Percentiles rank a stretch among this genome's conserved stretches.
These are phyloP conservation scores for Bombus picipes DNA, from an alignment of 1,140 invertebrate species.

Conservation along the genomic window DNA sequence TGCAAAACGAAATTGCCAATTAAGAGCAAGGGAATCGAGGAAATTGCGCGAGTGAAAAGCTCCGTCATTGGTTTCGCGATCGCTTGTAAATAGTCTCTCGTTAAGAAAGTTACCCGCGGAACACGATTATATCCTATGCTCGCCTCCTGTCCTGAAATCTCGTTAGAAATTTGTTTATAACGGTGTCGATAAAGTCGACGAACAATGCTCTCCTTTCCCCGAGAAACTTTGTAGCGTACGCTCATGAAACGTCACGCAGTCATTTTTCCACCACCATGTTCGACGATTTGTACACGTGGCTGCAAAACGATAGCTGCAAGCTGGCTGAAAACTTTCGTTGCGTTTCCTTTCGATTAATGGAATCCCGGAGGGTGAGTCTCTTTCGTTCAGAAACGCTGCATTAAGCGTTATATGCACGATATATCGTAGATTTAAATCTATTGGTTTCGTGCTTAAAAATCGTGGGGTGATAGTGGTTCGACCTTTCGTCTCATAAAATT, in stretches of 20 bases:
- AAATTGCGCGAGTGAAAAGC: constrained; percentile 4
- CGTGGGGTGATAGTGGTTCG: no score
- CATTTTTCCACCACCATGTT: not conserved
- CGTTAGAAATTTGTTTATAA: constrained; percentile 56
- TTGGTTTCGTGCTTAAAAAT: no score
- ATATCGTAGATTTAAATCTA: no score
- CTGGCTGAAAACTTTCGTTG: not conserved
- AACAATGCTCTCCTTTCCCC: no score
- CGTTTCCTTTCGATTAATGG: not conserved
- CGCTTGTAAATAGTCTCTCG: constrained; percentile 51
- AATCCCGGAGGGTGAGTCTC: no score
- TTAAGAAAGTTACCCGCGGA: constrained; percentile 44
- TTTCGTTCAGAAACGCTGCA: no score
- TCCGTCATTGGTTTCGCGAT: not conserved
- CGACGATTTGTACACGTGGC: not conserved
- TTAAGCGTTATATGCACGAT: no score
- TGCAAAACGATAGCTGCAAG: not conserved
- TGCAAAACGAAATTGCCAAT: not conserved
- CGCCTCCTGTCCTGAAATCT: constrained; percentile 39
- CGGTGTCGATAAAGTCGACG: constrained; percentile 36
- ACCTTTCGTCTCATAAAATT: no score
- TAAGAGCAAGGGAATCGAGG: not conserved
- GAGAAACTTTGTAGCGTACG: not conserved
- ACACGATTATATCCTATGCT: constrained; percentile 43
- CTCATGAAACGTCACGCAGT: not conserved